Conservation (phyloP, 2,797 vertebrate species). For the Enteromius mattozi region DNA sequence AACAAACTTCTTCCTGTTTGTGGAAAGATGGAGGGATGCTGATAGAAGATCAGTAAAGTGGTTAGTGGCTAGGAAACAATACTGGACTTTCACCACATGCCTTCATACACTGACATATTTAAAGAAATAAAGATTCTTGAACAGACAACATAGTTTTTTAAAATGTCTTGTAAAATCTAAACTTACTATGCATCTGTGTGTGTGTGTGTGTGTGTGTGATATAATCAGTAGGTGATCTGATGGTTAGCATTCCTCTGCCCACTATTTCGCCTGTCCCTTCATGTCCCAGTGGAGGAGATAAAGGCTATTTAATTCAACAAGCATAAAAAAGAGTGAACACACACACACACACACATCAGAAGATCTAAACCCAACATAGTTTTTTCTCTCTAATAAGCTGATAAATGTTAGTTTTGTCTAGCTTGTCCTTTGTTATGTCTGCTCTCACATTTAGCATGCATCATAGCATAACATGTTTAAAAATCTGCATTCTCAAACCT, state of each 20-base stretch:
- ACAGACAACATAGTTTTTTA: neutral
- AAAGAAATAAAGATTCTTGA: neutral
- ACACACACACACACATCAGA: conserved; percentile 6
- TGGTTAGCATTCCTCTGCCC: conserved; percentile 59
- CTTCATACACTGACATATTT: neutral
- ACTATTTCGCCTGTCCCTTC: conserved; percentile 59
- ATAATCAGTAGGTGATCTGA: conserved; percentile 28
- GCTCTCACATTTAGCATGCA: neutral
- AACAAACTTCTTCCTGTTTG: conserved; percentile 49
- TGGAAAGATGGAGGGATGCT: conserved; percentile 15
- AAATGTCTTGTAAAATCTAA: neutral
- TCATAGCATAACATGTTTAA: conserved; percentile 23
- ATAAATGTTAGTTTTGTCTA: conserved; percentile 48
- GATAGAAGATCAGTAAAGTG: neutral
- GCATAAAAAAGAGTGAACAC: conserved; percentile 32
- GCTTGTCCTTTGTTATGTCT: conserved; percentile 24
- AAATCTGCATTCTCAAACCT: conserved; percentile 9
- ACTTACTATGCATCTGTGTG: neutral
- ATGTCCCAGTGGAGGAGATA: conserved; percentile 51
- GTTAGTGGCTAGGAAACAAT: neutral
- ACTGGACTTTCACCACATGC: neutral
- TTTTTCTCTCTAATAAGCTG: conserved; percentile 11
- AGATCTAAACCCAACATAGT: conserved; percentile 27
- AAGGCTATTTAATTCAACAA: conserved; percentile 49
- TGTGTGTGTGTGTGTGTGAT: neutral